A percentile compares a stretch with the other conserved stretches of the same genome.
phyloP scores from a whole-genome alignment of 2,797 vertebrate species.

The Smutsia temminckii region DNA sequence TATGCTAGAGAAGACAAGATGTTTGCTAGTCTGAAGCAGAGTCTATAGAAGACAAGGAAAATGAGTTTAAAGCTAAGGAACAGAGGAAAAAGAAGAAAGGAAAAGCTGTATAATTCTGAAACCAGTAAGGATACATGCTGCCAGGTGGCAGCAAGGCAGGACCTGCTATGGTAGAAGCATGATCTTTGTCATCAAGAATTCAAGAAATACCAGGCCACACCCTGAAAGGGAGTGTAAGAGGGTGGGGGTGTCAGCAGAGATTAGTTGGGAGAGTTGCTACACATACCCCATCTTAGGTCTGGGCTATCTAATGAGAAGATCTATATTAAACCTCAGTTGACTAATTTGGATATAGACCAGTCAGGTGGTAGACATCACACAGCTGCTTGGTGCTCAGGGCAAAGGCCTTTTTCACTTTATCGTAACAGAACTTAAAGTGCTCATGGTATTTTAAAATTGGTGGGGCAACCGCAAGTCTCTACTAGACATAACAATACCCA shows the following conservation, averaged over 20 bases:
- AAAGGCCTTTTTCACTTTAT: not conserved
- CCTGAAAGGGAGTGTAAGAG: constrained; percentile 70
- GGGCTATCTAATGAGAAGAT: constrained; percentile 74
- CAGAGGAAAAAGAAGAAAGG: constrained; percentile 8
- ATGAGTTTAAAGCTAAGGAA: not conserved
- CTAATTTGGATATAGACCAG: constrained; percentile 69
- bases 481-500: constrained; percentile 6
- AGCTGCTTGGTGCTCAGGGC: constrained; percentile 58
- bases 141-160: constrained; percentile 73
- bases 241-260: constrained; percentile 74
- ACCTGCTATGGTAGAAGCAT: constrained; percentile 68
- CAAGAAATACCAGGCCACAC: constrained; percentile 77
- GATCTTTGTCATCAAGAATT: constrained; percentile 81
- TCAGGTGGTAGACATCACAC: constrained; percentile 62
- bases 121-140: constrained; percentile 5
- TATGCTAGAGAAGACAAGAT: constrained; percentile 5
- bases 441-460: constrained; percentile 30
- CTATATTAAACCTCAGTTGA: constrained; percentile 68
- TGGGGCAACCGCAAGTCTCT: constrained; percentile 23
- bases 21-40: not conserved
- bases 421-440: not conserved
- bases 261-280: constrained; percentile 69
- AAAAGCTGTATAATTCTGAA: constrained; percentile 50
- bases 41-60: not conserved
- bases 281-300: constrained; percentile 62